phyloP scores from a whole-genome alignment of 2,113 vertebrate genomes.

The Atlantisia rogersi region DNA sequence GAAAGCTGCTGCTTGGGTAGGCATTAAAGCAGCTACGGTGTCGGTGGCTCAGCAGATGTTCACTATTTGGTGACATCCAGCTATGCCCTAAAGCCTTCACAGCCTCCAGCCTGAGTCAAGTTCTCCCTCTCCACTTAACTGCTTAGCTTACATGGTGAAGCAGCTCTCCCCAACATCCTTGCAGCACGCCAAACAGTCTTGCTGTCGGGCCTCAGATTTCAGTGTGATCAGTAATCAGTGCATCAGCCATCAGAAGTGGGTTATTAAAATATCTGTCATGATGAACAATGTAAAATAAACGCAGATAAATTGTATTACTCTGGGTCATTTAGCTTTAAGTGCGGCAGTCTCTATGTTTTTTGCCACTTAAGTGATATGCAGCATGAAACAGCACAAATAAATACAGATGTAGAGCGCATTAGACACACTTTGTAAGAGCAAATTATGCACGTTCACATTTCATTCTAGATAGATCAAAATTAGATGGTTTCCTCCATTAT shows the following conservation, averaged over 20 bases:
- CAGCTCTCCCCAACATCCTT: neutral
- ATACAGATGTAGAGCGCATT: conserved; percentile 53
- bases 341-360: conserved; percentile 34
- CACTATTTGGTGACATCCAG: neutral
- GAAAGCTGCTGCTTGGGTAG: neutral
- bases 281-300: conserved; percentile 41
- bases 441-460: conserved; percentile 59
- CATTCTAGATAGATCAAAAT: conserved; percentile 61
- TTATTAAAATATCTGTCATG: conserved; percentile 53
- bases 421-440: conserved; percentile 47
- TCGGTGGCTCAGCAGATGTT: neutral
- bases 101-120: neutral
- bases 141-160: neutral
- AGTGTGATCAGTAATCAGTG: conserved; percentile 34
- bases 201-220: neutral
- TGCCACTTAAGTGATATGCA: conserved; percentile 52
- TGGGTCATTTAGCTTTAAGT: conserved; percentile 62
- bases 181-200: neutral
- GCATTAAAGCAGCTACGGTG: neutral
- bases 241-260: conserved; percentile 16
- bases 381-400: conserved; percentile 47
- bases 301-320: conserved; percentile 34
- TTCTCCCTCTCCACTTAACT: neutral
- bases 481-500: conserved; percentile 69
- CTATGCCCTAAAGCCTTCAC: neutral